Conservation (phyloP, 2,113 vertebrate genomes). For the Grallaria varia region DNA sequence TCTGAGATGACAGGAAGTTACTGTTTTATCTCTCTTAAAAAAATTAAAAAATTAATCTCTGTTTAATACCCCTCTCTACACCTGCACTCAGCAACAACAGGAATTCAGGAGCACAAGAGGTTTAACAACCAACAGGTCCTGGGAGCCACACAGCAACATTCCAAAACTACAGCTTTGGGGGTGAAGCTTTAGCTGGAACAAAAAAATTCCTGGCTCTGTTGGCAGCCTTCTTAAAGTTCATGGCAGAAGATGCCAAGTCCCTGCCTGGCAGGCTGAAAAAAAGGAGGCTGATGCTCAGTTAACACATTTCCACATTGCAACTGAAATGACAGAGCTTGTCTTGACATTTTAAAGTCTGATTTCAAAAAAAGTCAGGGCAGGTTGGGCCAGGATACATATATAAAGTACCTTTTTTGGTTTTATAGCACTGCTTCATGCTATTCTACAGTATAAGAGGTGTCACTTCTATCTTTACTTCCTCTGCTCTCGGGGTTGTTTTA, state of each 20-base stretch:
- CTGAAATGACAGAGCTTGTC: background rate
- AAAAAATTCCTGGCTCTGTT: background rate
- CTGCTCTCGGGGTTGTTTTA: background rate
- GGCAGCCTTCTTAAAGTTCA: background rate
- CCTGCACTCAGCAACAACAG: background rate
- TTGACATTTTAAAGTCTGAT: background rate
- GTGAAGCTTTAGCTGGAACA: background rate
- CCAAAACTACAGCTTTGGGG: background rate
- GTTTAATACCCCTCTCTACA: background rate
- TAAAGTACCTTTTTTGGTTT: background rate
- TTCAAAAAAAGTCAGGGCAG: background rate
- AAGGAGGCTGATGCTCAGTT: background rate
- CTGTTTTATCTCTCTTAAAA: background rate
- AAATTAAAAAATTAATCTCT: too few relatives aligned
- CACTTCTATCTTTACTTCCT: background rate
- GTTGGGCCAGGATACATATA: background rate
- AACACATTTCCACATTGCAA: background rate
- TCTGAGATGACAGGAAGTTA: background rate
- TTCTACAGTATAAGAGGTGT: background rate
- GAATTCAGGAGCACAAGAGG: background rate
- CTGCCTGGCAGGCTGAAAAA: background rate
- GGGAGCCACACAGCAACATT: background rate
- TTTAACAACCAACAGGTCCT: background rate
- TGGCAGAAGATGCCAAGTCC: background rate
- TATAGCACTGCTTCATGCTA: background rate